A percentile compares a stretch with the other conserved stretches of the same genome.
phyloP scores from a whole-genome alignment of 2,888 invertebrate species.

The Drosophila sordidula region DNA sequence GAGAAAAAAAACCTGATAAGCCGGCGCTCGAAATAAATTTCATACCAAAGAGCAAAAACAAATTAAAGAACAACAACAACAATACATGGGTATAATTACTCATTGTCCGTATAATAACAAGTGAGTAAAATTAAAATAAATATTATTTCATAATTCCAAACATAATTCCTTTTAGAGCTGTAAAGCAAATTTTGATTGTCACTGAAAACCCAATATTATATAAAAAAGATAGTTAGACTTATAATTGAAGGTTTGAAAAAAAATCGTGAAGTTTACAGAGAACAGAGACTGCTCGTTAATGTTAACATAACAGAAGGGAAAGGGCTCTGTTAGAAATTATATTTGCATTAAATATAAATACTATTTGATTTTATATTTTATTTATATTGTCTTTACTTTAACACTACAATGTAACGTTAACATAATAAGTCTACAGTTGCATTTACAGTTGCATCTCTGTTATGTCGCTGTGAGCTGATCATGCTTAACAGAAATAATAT shows the following conservation, averaged over 20 bases:
- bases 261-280: too few relatives aligned
- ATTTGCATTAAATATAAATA: not conserved
- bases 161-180: not conserved
- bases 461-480: not conserved
- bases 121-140: constrained; percentile 16
- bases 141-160: not conserved
- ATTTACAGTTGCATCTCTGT: not conserved
- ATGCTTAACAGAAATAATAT: not conserved
- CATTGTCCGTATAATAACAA: constrained; percentile 46
- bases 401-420: not conserved
- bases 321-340: not conserved
- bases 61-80: constrained; percentile 33
- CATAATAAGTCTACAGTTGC: not conserved
- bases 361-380: too few relatives aligned
- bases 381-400: not conserved
- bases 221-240: not conserved
- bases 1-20: constrained; percentile 35
- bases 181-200: not conserved
- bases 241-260: too few relatives aligned
- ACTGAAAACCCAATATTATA: not conserved
- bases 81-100: constrained; percentile 43
- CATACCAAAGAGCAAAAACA: constrained; percentile 12
- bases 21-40: constrained; percentile 35
- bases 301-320: not conserved
- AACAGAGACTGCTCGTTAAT: not conserved